Conservation (phyloP, 1,140 invertebrate genomes). For the Drosophila sulfurigaster region DNA sequence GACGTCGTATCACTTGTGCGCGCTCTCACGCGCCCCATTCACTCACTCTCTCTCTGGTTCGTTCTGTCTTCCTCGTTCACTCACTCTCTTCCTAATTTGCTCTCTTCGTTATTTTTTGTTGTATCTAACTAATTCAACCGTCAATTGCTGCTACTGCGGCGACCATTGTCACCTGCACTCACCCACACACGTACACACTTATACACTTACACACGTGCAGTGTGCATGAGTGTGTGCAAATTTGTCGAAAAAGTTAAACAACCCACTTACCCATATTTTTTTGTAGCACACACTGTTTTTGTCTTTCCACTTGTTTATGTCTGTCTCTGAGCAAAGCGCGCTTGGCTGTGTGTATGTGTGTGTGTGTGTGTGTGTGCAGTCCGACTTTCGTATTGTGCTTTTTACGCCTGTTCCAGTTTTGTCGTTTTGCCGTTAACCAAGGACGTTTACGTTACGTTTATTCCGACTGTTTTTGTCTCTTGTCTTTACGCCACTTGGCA, state of each 20-base stretch:
- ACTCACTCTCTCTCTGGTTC: slow-evolving; percentile 10
- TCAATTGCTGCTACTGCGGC: slow-evolving; percentile 41
- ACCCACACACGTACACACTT: not conserved
- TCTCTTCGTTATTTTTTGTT: slow-evolving; percentile 12
- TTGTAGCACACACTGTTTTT: slow-evolving; percentile 61
- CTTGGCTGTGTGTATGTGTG: slow-evolving; percentile 8
- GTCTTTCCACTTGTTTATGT: slow-evolving; percentile 37
- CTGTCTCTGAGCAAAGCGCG: not conserved
- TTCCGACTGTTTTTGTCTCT: slow-evolving; percentile 40
- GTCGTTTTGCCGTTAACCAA: slow-evolving; percentile 52
- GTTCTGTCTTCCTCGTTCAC: not conserved
- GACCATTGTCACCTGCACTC: slow-evolving; percentile 43
- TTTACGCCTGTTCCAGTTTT: slow-evolving; percentile 50
- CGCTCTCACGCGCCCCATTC: slow-evolving; percentile 35
- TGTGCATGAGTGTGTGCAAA: slow-evolving; percentile 51
- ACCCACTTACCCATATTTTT: slow-evolving; percentile 76
- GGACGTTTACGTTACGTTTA: slow-evolving; percentile 48
- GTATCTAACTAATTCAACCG: slow-evolving; percentile 39
- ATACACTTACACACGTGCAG: not conserved
- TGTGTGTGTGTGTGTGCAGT: slow-evolving; percentile 21
- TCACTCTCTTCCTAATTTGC: slow-evolving; percentile 15
- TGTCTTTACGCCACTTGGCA: slow-evolving; percentile 46
- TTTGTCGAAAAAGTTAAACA: slow-evolving; percentile 57
- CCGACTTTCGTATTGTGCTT: slow-evolving; percentile 42
- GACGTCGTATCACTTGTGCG: slow-evolving; percentile 49